Base-by-base conservation (phyloP, 2,888 invertebrate genomes). In the Mythimna loreyi region DNA sequence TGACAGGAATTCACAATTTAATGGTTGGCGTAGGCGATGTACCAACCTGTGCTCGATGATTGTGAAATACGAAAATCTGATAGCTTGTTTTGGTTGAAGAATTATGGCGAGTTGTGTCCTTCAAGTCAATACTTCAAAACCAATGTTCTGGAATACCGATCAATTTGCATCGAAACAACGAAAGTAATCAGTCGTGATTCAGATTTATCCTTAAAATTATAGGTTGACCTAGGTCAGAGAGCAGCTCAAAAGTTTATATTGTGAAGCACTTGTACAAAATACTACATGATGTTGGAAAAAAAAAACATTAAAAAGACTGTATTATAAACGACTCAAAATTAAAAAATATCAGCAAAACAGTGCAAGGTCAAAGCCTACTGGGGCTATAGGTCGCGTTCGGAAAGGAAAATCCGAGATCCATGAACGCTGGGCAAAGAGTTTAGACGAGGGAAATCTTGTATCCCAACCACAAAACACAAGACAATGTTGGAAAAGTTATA, bases 1-100 rank as follows among this genome's bases (percentile, higher is more conserved):
- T 60, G 49, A 40, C 40, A 62, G 64, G 59, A 65, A 69, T 75
- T 62, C 71, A 67, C 80, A 75, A 80, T 71, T 78, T 80, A 70
- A 36, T 30, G 40, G 52, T 19, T 0, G 40, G 77, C 72, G 78
- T 78, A 78, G 78, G 78, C 78, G 81, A 80, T 78, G 78, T 49
- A 71, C 67, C 50, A 49, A 76, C 61, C 23, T 77, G 81, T 81
- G 58, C 63, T 59, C 72, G 67, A 80, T 72, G 56, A 76, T 80
- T 81, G 62, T 60, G 72, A 61, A 76, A 76, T 67, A 23, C 7
- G 50, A 50, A 71, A 67, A 75, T 80, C 63, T 47, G 45, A 68
- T 76, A 58, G 75, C 68, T 78, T 43, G 53, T 50, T 72, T 66
- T 40, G 16, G 45, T 62, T 53, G n/a, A 25, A 60, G 47, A 66